Conservation (phyloP, 2,888 invertebrate species). For the Cephalotes varians region DNA sequence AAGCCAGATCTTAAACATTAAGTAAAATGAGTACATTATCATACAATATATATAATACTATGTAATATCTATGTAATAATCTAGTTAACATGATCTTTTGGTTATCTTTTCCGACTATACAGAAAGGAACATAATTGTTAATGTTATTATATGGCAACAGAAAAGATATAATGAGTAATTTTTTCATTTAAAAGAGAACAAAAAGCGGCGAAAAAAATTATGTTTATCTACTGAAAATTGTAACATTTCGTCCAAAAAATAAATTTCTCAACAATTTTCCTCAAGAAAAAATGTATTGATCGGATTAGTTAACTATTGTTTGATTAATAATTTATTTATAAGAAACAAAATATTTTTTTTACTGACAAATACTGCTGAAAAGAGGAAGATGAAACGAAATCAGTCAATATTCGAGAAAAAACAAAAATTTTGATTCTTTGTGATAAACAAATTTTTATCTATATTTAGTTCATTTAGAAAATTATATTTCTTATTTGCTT, state of each 20-base stretch:
- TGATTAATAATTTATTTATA: too few species aligned
- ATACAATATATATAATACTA: too few species aligned
- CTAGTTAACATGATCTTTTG: neutral
- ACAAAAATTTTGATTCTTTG: neutral
- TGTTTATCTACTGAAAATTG: neutral
- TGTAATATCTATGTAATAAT: constrained; percentile 2
- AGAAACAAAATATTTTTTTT: too few species aligned
- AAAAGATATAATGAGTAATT: neutral
- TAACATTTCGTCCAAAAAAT: neutral
- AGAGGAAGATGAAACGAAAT: too few species aligned
- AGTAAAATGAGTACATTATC: neutral
- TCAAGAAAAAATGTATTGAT: too few species aligned
- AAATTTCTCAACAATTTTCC: too few species aligned
- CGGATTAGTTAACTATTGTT: neutral
- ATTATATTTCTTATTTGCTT: neutral
- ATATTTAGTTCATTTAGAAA: neutral
- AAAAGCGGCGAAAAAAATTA: neutral
- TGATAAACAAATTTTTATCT: neutral
- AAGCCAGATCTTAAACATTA: neutral
- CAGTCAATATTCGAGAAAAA: too few species aligned
- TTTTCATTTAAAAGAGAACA: neutral
- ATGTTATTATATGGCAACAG: neutral
- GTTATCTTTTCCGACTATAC: neutral
- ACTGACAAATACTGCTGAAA: too few species aligned
- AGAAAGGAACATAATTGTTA: neutral